These are phyloP conservation scores for Adelognathus sp. DNA, from an alignment of 2,888 invertebrate genomes.

Conservation along the genomic window DNA sequence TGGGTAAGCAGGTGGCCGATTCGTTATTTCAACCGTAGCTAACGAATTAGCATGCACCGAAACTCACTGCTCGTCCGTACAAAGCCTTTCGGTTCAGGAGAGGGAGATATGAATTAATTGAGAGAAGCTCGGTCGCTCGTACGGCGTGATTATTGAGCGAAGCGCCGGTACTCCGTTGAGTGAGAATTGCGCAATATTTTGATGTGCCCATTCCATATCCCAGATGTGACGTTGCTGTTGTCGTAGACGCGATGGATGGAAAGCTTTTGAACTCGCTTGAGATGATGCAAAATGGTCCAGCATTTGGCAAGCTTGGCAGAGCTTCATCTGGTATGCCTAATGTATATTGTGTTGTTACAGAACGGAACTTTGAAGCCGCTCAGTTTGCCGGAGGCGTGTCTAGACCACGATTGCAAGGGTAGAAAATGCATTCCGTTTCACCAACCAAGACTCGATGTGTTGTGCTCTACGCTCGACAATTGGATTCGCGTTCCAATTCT, in stretches of 20 bases:
- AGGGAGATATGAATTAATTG: slow-evolving; percentile 54
- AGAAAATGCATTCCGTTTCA: slow-evolving; percentile 14
- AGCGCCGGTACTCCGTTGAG: not conserved
- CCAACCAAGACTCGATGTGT: not conserved
- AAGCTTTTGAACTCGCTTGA: slow-evolving; percentile 22
- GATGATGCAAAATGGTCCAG: not conserved
- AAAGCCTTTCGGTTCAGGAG: not conserved
- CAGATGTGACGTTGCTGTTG: slow-evolving; percentile 11
- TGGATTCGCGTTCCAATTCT: not conserved
- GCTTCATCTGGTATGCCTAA: slow-evolving; percentile 49
- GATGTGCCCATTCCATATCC: slow-evolving; percentile 7
- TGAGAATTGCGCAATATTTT: slow-evolving; percentile 2
- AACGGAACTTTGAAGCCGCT: slow-evolving; percentile 73
- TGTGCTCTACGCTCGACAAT: not conserved
- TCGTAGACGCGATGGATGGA: slow-evolving; percentile 14
- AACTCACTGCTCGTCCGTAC: slow-evolving; percentile 15
- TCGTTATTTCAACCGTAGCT: slow-evolving; percentile 48
- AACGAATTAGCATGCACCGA: slow-evolving; percentile 48
- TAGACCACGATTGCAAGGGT: not conserved
- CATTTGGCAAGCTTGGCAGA: slow-evolving; percentile 54
- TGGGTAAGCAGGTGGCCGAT: slow-evolving; percentile 9
- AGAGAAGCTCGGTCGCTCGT: slow-evolving; percentile 31
- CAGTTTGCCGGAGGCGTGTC: slow-evolving; percentile 63
- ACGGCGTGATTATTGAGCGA: slow-evolving; percentile 33
- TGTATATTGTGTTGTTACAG: slow-evolving; percentile 66